Conservation (phyloP, 2,113 vertebrate species). For the Prunella fulvescens region DNA sequence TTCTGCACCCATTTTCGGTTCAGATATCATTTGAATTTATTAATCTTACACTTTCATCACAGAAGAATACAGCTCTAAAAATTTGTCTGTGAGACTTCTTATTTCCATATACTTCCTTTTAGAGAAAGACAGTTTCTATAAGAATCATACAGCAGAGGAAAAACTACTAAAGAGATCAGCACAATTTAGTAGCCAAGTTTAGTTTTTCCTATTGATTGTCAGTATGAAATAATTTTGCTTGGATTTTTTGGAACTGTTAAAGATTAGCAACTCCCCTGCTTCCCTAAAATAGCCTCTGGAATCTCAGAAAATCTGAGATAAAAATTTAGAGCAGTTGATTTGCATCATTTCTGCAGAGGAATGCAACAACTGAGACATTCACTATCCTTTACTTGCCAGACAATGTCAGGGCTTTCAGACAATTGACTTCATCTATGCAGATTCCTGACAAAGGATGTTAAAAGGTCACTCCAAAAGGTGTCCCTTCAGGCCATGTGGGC, state of each 20-base stretch:
- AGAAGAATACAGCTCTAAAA: background rate
- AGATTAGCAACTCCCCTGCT: background rate
- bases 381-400: background rate
- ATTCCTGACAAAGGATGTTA: constrained; percentile 27
- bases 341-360: background rate
- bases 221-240: background rate
- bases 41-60: background rate
- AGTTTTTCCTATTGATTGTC: background rate
- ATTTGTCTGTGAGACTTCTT: background rate
- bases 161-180: background rate
- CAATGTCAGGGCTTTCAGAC: background rate
- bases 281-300: background rate
- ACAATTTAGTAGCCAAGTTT: background rate
- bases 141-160: background rate
- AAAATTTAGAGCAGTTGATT: background rate
- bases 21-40: background rate
- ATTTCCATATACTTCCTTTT: background rate
- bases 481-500: constrained; percentile 18
- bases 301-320: background rate
- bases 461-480: constrained; percentile 51
- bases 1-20: background rate
- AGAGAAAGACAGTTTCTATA: background rate
- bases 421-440: constrained; percentile 11
- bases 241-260: background rate
- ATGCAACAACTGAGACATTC: background rate